Evolutionary conservation across 2,113 vertebrate genomes (phyloP).

Genomic region (Cochlearius cochlearius): DNA sequence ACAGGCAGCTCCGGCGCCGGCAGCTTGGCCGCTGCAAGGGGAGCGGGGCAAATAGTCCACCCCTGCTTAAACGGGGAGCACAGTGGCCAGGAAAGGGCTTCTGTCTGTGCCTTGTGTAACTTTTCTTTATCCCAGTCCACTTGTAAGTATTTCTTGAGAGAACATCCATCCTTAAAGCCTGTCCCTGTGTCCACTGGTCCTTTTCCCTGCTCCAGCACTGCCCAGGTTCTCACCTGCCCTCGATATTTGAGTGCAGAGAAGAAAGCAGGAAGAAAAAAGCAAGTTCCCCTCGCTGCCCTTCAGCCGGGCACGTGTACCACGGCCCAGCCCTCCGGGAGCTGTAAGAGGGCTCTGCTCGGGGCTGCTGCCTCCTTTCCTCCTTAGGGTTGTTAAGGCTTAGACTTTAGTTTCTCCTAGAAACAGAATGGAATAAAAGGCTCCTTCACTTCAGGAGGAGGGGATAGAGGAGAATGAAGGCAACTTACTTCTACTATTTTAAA

Average conservation of each 20-base stretch:
- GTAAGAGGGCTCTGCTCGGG: neutral
- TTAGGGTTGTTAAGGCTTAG: neutral
- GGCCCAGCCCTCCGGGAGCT: neutral
- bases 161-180: neutral
- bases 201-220: neutral
- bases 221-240: neutral
- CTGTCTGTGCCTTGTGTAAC: neutral
- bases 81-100: neutral
- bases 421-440: neutral
- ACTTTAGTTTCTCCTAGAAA: neutral
- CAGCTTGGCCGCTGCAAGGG: neutral
- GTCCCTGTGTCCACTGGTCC: neutral
- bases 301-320: rapidly evolving
- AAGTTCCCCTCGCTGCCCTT: neutral
- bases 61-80: neutral
- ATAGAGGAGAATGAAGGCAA: neutral
- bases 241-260: neutral
- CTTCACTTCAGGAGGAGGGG: neutral
- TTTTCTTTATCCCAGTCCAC: neutral
- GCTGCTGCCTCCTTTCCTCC: neutral
- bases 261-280: neutral
- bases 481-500: neutral
- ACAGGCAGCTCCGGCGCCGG: neutral
- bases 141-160: neutral
- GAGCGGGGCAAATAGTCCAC: neutral